These are phyloP conservation scores for Ammodramus savannarum DNA, from an alignment of 2,113 vertebrate species.

Conservation along the genomic window DNA sequence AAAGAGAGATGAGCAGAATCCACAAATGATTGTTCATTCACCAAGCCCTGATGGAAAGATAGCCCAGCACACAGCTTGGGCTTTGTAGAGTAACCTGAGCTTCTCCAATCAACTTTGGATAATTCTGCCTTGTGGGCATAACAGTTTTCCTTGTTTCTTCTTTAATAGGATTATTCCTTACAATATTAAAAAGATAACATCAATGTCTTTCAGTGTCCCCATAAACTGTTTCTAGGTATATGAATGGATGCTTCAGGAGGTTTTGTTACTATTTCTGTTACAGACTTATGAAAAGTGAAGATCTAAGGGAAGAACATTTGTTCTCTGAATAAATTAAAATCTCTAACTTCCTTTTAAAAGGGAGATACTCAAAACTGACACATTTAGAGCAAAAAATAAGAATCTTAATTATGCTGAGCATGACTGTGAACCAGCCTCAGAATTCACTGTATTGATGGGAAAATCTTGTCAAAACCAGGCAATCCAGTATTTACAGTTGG, in stretches of 20 bases:
- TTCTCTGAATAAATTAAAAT: neutral
- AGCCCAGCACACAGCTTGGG: slow-evolving; percentile 62
- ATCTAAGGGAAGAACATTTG: slow-evolving; percentile 15
- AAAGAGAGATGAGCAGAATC: slow-evolving; percentile 80
- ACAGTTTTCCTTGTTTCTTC: slow-evolving; percentile 81
- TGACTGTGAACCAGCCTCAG: neutral
- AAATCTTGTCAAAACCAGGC: neutral
- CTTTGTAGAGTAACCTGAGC: slow-evolving; percentile 78
- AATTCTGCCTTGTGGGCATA: slow-evolving; percentile 78
- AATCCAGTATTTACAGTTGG: neutral
- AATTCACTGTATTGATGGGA: neutral
- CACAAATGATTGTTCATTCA: slow-evolving; percentile 83
- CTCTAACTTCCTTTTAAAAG: slow-evolving; percentile 1
- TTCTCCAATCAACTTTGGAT: slow-evolving; percentile 69
- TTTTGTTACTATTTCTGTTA: slow-evolving; percentile 34
- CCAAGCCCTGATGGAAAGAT: slow-evolving; percentile 74
- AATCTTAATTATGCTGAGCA: neutral
- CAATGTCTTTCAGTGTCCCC: slow-evolving; percentile 77
- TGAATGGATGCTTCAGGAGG: slow-evolving; percentile 68
- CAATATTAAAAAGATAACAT: slow-evolving; percentile 87
- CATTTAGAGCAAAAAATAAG: neutral
- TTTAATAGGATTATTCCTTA: slow-evolving; percentile 83
- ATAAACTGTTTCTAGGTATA: slow-evolving; percentile 69
- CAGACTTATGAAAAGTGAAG: slow-evolving; percentile 11
- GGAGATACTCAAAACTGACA: neutral